Evolutionary conservation across 2,797 vertebrate genomes (phyloP).

Genomic region (Anabacerthia variegaticeps): DNA sequence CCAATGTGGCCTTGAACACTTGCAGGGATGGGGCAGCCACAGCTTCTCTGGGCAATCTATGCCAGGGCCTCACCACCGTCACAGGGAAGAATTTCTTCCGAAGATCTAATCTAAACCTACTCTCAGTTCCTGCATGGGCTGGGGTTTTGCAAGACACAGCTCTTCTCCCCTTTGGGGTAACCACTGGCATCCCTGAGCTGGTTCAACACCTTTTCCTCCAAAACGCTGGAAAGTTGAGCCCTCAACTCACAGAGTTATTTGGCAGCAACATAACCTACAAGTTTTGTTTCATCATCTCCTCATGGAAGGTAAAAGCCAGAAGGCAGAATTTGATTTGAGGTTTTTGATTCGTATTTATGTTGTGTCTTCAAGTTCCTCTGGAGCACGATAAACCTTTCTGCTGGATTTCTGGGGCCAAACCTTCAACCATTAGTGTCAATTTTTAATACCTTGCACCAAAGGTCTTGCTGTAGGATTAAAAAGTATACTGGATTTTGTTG

Average conservation of each 20-base stretch:
- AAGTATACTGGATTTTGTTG: background rate
- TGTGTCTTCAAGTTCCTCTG: background rate
- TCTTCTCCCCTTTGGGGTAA: background rate
- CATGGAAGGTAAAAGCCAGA: background rate
- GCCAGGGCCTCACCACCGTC: background rate
- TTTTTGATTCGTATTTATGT: background rate
- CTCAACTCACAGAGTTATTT: background rate
- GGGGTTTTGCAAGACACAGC: background rate
- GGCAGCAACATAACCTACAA: background rate
- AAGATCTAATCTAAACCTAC: background rate
- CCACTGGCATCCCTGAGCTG: background rate
- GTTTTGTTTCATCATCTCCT: background rate
- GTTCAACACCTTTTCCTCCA: background rate
- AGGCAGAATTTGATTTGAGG: background rate
- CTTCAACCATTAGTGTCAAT: background rate
- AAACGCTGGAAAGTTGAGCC: background rate
- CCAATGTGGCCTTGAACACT: background rate
- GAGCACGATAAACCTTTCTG: background rate
- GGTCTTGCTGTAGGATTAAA: background rate
- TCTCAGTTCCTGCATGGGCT: background rate
- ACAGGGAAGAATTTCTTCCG: background rate
- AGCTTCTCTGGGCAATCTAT: background rate
- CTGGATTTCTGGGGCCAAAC: background rate
- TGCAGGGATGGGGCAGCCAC: background rate
- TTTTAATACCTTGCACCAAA: background rate